Base-by-base conservation (phyloP, 2,888 invertebrate genomes). In the Ectobius pallidus region DNA sequence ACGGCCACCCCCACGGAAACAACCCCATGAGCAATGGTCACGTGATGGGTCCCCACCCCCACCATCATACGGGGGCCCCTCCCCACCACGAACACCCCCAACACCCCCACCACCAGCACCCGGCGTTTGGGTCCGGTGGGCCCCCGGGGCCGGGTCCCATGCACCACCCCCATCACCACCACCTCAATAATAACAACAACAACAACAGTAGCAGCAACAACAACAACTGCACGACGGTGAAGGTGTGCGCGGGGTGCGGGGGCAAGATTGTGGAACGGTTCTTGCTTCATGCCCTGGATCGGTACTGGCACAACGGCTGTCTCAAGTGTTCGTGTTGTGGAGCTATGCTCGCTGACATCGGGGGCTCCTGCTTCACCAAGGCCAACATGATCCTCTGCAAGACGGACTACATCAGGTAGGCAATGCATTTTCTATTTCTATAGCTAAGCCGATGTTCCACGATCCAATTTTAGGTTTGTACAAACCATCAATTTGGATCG, bases 271-370 rank as follows among this genome's bases (percentile, higher is more conserved):
- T 92, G 80, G 96, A 96, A 87, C 89, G 96, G 84, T 96, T 92
- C 87, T 90, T 96, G 78, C 88, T 97, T 77, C 93, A 94, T 85
- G 96, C 96, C 79, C 87, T 96, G 83, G 96, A 97, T 87, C 88
- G 95, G 84, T 96, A 95, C 86, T 97, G 97, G 97, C 97, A 97
- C 87, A 95, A 95, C 87, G 90, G 92, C 79, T 97, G 97, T 85
- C 89, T 97, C 80, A 97, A 96, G 86, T 97, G 97, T 87, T 90
- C 93, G 81, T 94, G 92, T 85, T 97, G 97, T 84, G 91, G 91
- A 78, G 92, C 93, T 77, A 92, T 92, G 83, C 88, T 97, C 78
- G 96, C 95, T 80, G 96, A 97, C 83, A 91, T 96, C 84, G 96
- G 95, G 76, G 88, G 91, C 77, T 94, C 95, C 81, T 97, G 96